Conservation (phyloP, 2,797 vertebrate species). For the Lagocephalus sceleratus region DNA sequence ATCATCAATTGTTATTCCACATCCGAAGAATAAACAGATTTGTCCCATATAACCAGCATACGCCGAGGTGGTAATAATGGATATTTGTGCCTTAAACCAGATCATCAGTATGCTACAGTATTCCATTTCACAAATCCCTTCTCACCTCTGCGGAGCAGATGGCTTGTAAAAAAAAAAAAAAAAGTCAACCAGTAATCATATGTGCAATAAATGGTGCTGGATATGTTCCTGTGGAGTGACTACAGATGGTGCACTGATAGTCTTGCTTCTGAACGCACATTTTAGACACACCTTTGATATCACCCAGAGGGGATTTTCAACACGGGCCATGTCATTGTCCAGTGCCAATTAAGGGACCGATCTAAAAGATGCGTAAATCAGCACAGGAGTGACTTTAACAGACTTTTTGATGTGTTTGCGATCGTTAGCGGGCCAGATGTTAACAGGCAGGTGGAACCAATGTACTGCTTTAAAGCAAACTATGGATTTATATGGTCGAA, state of each 20-base stretch:
- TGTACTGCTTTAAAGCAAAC: neutral
- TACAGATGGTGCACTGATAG: conserved; percentile 79
- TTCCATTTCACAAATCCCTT: conserved; percentile 56
- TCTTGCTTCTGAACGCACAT: conserved; percentile 39
- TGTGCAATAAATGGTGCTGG: conserved; percentile 80
- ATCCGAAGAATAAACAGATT: conserved; percentile 28
- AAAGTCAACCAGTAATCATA: conserved; percentile 73
- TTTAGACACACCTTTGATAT: conserved; percentile 59
- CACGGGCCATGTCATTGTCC: conserved; percentile 35
- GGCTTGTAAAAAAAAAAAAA: conserved; percentile 67
- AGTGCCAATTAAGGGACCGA: conserved; percentile 29
- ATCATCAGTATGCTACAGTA: conserved; percentile 56
- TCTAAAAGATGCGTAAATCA: conserved; percentile 47
- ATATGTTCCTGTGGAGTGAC: conserved; percentile 78
- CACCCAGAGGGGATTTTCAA: conserved; percentile 49
- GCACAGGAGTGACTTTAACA: conserved; percentile 32
- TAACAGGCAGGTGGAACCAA: conserved; percentile 17
- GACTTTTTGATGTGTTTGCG: conserved; percentile 6
- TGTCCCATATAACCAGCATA: conserved; percentile 28
- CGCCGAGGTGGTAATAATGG: conserved; percentile 28
- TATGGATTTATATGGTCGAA: no score
- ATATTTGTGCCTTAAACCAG: conserved; percentile 49
- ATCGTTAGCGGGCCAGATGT: conserved; percentile 32
- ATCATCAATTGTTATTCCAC: conserved; percentile 6
- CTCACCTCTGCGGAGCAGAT: conserved; percentile 75